Evolutionary conservation across 1,140 invertebrate genomes (phyloP).

Genomic region (Apis dorsata): DNA sequence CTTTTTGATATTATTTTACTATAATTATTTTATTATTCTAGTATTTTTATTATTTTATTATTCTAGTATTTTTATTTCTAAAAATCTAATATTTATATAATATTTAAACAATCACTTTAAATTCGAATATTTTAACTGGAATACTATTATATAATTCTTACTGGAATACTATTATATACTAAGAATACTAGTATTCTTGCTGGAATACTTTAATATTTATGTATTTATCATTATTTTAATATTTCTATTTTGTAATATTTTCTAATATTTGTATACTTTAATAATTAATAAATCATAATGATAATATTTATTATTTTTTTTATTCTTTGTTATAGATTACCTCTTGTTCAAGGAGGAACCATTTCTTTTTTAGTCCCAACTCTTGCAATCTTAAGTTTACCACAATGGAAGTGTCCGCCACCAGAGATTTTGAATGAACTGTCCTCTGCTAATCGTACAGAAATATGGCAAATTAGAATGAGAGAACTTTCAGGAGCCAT

Average conservation of each 20-base stretch:
- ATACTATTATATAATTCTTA: too few species aligned
- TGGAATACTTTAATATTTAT: background rate
- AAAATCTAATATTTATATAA: too few species aligned
- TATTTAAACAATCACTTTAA: too few species aligned
- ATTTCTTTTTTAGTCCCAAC: conserved; percentile 93
- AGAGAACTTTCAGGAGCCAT: conserved; percentile 92
- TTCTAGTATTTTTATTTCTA: too few species aligned
- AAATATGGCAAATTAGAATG: conserved; percentile 90
- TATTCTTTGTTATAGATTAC: conserved; percentile 79
- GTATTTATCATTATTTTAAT: background rate
- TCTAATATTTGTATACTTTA: background rate
- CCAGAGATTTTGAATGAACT: conserved; percentile 80
- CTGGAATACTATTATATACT: too few species aligned
- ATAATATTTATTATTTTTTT: background rate
- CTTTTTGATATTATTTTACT: too few species aligned
- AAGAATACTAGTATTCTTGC: too few species aligned
- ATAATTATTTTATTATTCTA: too few species aligned
- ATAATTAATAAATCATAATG: background rate
- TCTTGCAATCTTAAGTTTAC: conserved; percentile 89
- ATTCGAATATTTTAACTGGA: too few species aligned
- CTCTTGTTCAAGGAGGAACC: conserved; percentile 89
- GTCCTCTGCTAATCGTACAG: conserved; percentile 81
- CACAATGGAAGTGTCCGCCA: conserved; percentile 89
- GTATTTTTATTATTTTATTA: too few species aligned
- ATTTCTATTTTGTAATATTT: background rate